phyloP scores from a whole-genome alignment of 2,888 invertebrate genomes.

The Leptopilina syphax region DNA sequence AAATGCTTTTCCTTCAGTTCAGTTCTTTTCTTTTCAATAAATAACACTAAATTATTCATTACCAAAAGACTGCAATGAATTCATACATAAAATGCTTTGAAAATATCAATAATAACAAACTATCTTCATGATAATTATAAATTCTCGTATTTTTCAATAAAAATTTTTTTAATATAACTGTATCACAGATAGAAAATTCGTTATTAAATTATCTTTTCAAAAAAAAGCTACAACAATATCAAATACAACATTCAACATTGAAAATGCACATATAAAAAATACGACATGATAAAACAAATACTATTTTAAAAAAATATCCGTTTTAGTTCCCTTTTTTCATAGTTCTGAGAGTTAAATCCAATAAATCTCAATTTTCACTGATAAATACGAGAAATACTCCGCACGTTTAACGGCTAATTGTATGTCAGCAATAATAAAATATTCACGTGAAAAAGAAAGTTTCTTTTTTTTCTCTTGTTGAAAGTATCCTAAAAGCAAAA shows the following conservation, averaged over 20 bases:
- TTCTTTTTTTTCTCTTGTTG: background rate
- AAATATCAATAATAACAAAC: conserved; percentile 17
- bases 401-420: conserved; percentile 14
- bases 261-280: background rate
- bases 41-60: conserved; percentile 3
- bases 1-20: conserved; percentile 20
- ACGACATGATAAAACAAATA: background rate
- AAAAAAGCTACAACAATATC: conserved; percentile 14
- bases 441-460: background rate
- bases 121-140: conserved; percentile 10
- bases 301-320: background rate
- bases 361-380: conserved; percentile 24
- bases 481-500: conserved; percentile 40
- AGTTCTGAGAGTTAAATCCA: background rate
- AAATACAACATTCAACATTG: conserved; percentile 9
- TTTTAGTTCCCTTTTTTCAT: background rate
- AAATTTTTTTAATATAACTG: conserved; percentile 16
- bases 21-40: background rate
- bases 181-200: conserved; percentile 35
- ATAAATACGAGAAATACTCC: conserved; percentile 28
- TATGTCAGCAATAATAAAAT: background rate
- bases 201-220: background rate
- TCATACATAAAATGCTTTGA: conserved; percentile 30
- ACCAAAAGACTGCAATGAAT: background rate
- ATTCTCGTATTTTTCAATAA: conserved; percentile 40